Evolutionary conservation across 2,113 vertebrate genomes (phyloP), one percentile per base, ranked within the genome.

Genomic region (Pavo muticus): DNA sequence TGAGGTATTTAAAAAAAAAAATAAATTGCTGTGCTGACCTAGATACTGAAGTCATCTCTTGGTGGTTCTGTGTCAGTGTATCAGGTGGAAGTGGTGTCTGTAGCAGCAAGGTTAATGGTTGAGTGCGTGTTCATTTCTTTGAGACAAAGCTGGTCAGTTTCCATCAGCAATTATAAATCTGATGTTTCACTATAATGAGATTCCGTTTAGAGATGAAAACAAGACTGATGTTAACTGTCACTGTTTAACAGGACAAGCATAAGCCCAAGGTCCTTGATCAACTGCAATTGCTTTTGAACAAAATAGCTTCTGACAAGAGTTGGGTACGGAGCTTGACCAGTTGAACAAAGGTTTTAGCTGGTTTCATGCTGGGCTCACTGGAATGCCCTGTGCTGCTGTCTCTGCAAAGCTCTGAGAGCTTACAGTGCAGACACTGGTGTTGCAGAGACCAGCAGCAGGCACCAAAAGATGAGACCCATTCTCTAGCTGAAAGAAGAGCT

Each of bases 331-430:
- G 48, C 32, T 35, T 39, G 27, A 17, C 8, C 15, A 16, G 25
- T 0, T 61, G 35, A 40, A 27, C 3, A 0, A 0, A 44, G 57
- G 67, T 7, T 42, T 81, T 7, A 17, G 25, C 60, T 80, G 57
- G 24, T 32, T n/a, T 79, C 2, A 1, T 7, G 23, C 35, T 0
- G 5, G 64, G 9, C 45, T 87, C 3, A 2, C 30, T 27, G 11
- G 52, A 52, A 40, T 1, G 3, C 52, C 71, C 3, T 4, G 52
- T 39, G 25, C 67, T 7, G 3, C 88, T 61, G 23, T 39, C 17
- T 30, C 11, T 1, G 0, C 19, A 14, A 29, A 45, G 44, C 35
- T 73, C 45, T 14, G 40, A 79, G 42, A 70, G 54, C 19, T 88
- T 24, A 0, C 4, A 24, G 6, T 1, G 9, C 44, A 60, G 65